Evolutionary conservation across 2,888 invertebrate genomes (phyloP).

Genomic region (Timandra comae): DNA sequence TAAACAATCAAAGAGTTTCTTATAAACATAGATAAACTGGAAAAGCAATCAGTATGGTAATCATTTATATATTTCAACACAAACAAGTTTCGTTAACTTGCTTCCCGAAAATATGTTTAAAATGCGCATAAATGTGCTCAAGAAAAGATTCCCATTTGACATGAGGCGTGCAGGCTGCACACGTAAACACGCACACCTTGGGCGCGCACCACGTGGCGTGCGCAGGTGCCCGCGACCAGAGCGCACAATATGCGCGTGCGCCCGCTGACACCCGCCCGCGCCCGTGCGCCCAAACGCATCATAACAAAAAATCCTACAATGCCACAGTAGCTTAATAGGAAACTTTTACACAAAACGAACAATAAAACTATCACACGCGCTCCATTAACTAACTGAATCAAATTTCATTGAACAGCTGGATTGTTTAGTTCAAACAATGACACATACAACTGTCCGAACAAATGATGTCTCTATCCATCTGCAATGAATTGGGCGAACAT

Average conservation of each 20-base stretch:
- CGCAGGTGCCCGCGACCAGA: conserved; percentile 9
- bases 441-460: conserved; percentile 35
- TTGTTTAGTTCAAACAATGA: conserved; percentile 43
- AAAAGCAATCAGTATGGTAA: conserved; percentile 11
- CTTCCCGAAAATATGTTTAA: conserved; percentile 20
- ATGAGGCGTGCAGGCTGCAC: conserved; percentile 9
- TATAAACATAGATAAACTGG: no score
- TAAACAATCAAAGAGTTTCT: no score
- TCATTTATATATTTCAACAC: conserved; percentile 9
- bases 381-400: conserved; percentile 62
- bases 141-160: conserved; percentile 26
- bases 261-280: conserved; percentile 11
- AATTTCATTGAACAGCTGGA: conserved; percentile 67
- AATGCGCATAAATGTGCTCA: conserved; percentile 23
- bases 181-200: conserved; percentile 2
- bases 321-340: conserved; percentile 28
- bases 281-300: conserved; percentile 28
- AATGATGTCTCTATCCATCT: conserved; percentile 34
- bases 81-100: conserved; percentile 20
- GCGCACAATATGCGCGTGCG: conserved; percentile 2
- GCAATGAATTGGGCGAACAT: conserved; percentile 3
- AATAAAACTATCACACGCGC: conserved; percentile 50
- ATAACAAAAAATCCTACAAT: conserved; percentile 32
- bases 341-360: conserved; percentile 34
- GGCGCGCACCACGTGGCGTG: conserved; percentile 9